Evolutionary conservation across 2,113 vertebrate species (phyloP), one percentile per base, ranked within the genome.

Genomic region (Uria lomvia): DNA sequence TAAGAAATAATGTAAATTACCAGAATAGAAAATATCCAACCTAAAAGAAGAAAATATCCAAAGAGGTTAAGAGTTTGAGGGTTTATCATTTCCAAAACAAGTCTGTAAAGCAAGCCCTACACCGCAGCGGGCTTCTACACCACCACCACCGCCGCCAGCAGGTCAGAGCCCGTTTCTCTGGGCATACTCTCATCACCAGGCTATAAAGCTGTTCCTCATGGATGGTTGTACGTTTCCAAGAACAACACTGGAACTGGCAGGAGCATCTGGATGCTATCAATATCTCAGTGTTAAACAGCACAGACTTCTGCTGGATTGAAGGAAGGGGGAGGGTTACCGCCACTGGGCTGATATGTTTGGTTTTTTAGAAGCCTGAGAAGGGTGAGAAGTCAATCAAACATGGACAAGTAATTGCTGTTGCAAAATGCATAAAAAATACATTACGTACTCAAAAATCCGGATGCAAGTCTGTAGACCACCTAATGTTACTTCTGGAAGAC

Each of bases 21-120:
- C 18, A 56, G 56, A 88, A 72, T 15, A 84, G 79, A 94, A 84
- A 92, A 47, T 38, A 66, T 5, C 86, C 90, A 63, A 67, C 78
- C 90, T 92, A 84, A 75, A 96, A 94, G 93, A 73, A 93, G 71
- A 84, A 96, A 92, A 58, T 6, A 88, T 26, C 38, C 42, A 74
- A 65, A 62, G 74, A 18, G 59, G 12, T 38, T 32, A 40, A 58
- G 68, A 42, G 21, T 32, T 8, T 71, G 65, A 90, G 42, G 49
- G 36, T 50, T 88, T 62, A 67, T 32, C 8, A 12, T 3, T 5
- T 70, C 89, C 92, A 83, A 79, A 76, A n/a, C 60, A 89, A 84
- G 58, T 4, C n/a, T 0, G 0, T 42, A 15, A 73, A 1, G 9
- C 15, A 15, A 55, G 30, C 26, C 38, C 87, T n/a, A 9, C 9